Base-by-base conservation (phyloP, 2,113 vertebrate genomes). In the Perca flavescens region DNA sequence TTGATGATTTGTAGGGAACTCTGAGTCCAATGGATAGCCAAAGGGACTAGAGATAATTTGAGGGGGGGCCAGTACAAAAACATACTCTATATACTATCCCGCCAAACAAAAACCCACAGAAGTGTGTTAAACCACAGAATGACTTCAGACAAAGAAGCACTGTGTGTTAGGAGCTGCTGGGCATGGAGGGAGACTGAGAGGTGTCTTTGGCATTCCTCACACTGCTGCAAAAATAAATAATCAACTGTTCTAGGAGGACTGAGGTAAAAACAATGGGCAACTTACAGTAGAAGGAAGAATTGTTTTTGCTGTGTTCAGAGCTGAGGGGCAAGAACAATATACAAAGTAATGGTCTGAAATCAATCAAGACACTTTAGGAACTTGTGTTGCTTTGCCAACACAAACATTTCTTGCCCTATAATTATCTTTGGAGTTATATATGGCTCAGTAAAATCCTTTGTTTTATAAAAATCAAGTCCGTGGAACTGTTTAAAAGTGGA, bases 171-270 rank as follows among this genome's bases (percentile, higher is more conserved):
- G 54, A 84, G 61, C 64, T 34, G 36, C 28, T 57, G 78, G 70
- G 79, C 64, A 74, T 50, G 49, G 40, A 71, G 47, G 22, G 52
- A 68, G 54, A 53, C 54, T 49, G 66, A 83, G 66, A 74, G 75
- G 75, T 92, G 61, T 74, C 47, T 62, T 75, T 66, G 79, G 83
- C 80, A 90, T 91, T 89, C 46, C 66, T 79, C 79, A 58, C 54
- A 56, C 67, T 80, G 50, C 36, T 64, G 76, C 60, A 80, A 82
- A 89, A 85, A 88, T 75, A 90, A 91, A 92, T 64, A 92, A 68
- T 66, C 47, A 69, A 80, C 78, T 82, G 53, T 77, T 88, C 72
- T 74, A 25, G 58, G 53, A 78, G 22, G 83, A 79, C 22, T 67
- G 64, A 58, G 16, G 66, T 70, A 65, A 74, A 81, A 81, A 76